Base-by-base conservation (phyloP, 2,888 invertebrate species). In the Ligdia adustata region DNA sequence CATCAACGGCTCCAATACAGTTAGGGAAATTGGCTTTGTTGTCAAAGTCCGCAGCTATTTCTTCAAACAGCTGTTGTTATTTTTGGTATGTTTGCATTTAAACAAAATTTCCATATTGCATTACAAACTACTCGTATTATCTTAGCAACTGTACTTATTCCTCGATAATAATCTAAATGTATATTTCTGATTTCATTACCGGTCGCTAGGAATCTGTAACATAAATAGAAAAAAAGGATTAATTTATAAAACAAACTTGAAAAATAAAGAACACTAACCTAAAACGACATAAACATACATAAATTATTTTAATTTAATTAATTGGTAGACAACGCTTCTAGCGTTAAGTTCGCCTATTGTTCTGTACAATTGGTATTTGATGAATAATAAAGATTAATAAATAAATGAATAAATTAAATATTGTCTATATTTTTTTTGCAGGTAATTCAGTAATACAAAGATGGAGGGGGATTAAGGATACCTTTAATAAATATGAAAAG, bases 401-500 rank as follows among this genome's bases (percentile, higher is more conserved):
- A 41, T 45, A 38, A 38, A 51, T 38, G 14, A 41, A 44, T 38
- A 34, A 35, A 46, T 53, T 43, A 52, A 49, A 46, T 46, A 48
- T 51, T 45, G 32, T 48, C 39, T 49, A 44, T 35, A n/a, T 50
- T 37, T 39, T 42, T 51, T 56, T 55, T 58, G 34, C 53, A 55
- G 55, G 58, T 55, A 58, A 54, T 55, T 32, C 22, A 54, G 44
- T 57, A 57, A 18, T 53, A 47, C 32, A 60, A 51, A 60, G 32
- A 53, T 57, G 52, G 60, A 57, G 50, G 32, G 52, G 44, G 52
- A 62, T 64, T 31, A 62, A 56, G 32, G 62, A 62, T 62, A 56
- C 42, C 38, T 61, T 57, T 52, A 46, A 52, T 45, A 64, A 55
- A 50, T 62, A 47, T 40, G 35, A 42, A 60, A 60, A 58, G 50